Base-by-base conservation (phyloP, 2,797 vertebrate species). In the Mionectes olivaceus region DNA sequence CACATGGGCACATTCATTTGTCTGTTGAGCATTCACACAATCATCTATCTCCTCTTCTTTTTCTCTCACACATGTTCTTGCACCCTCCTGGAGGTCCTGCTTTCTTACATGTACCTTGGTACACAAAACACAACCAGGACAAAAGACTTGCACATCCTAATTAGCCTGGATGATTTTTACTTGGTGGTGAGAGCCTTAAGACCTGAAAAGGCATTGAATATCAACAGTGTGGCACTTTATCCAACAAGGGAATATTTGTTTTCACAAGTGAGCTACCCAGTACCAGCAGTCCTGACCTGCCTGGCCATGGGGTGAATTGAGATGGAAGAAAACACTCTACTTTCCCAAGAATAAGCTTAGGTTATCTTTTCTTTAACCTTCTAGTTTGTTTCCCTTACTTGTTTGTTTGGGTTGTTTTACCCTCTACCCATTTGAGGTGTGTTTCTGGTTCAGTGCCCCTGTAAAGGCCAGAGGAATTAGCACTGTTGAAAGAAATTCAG, bases 361-460 rank as follows among this genome's bases (percentile, higher is more conserved):
- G 86, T 97, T 92, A 97, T 97, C 95, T 97, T 95, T 95, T 81
- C 77, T 96, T 94, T 95, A 96, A 94, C 96, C 96, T 97, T 67
- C 79, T 64, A 92, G 91, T 97, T 97, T 98, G 94, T 98, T 98
- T 98, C 92, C 71, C 94, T 74, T 95, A 67, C 97, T 97, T 98
- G 96, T 98, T 97, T 98, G 96, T 98, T 97, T 96, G 96, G 57
- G 90, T 96, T 97, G 91, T 96, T 97, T 97, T 97, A 97, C 96
- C 96, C 95, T 96, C 96, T 97, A 83, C 96, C 93, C 96, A 97
- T 96, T 92, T 96, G 93, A 96, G 95, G 83, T 97, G 74, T 71
- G 87, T 97, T 98, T 98, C 96, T 97, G 97, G 98, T 98, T 98
- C 97, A 98, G 27, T 94, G 97, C 85, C 71, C 79, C 93, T 97